Evolutionary conservation across 2,113 vertebrate genomes (phyloP), one percentile per base, ranked within the genome.

Genomic region (Chloropsis cyanopogon): DNA sequence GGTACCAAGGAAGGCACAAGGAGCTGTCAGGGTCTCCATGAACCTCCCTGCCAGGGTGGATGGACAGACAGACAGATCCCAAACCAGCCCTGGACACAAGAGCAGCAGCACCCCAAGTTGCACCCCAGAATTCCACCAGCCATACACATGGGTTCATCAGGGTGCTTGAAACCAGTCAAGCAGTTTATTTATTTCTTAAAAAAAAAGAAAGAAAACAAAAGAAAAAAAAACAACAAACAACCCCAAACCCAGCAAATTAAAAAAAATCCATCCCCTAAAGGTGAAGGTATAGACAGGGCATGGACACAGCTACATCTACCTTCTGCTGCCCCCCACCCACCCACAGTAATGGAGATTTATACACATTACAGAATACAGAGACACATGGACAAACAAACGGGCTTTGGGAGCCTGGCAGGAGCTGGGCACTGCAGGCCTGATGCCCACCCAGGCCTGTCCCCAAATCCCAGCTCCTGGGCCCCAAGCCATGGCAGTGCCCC

Each of bases 91-190:
- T 11, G 3, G 53, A 15, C 35, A 47, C 1, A 3, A 41, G 29
- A 54, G n/a, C 72, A 70, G 37, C 37, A 41, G 59, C 26, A 47
- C 8, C 11, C 37, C 3, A 4, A 9, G 10, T 9, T 64, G 59
- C 39, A 63, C 8, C 44, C 49, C 41, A 81, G n/a, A 90, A 42
- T 82, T 24, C 86, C 2, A 22, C 35, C 81, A 91, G 65, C 13
- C 88, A 86, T 22, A 77, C 91, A 46, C 5, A 0, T 4, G 5
- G 53, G 77, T 72, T 97, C 92, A 90, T 90, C 88, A 95, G 47
- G 93, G 95, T 96, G 98, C 98, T 98, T 98, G 98, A 98, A 98
- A 98, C 98, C 98, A 98, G 98, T 98, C 98, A 98, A 98, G 98
- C 98, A 93, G 23, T 86, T 95, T 95, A 82, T 91, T 97, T 96